Percentiles rank a stretch among this genome's conserved stretches.
Evolutionary conservation across 2,797 vertebrate genomes (phyloP).

Genomic region (Phalanger gymnotis): DNA sequence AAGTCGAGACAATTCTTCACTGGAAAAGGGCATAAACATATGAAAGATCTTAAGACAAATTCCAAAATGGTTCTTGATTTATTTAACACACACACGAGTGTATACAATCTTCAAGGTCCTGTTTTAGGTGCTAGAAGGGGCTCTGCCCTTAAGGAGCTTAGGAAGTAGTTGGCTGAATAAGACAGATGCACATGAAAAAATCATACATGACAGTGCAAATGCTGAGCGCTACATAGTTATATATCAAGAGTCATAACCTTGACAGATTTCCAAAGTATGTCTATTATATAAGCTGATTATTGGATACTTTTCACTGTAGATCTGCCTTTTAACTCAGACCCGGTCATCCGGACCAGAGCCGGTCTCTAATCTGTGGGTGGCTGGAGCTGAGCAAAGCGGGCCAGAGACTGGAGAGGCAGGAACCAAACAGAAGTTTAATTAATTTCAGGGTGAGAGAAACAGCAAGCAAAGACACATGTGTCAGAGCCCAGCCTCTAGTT

Average conservation of each 20-base stretch:
- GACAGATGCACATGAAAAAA: background rate
- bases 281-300: background rate
- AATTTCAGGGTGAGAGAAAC: too few species aligned
- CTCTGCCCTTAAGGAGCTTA: background rate
- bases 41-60: background rate
- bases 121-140: background rate
- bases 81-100: background rate
- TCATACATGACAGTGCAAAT: background rate
- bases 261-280: background rate
- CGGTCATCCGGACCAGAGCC: too few species aligned
- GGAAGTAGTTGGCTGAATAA: background rate
- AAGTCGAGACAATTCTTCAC: slow-evolving; percentile 95
- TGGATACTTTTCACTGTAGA: background rate
- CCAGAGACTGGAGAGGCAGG: too few species aligned
- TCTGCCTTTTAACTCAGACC: background rate
- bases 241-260: background rate
- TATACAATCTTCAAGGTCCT: background rate
- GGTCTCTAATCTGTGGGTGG: too few species aligned
- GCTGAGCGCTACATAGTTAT: background rate
- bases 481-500: too few species aligned
- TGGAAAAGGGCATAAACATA: slow-evolving; percentile 70
- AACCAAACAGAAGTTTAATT: too few species aligned
- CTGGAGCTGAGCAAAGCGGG: too few species aligned
- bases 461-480: too few species aligned
- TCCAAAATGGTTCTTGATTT: background rate